These are phyloP conservation scores for Caiman crocodilus DNA, from an alignment of 2,797 vertebrate genomes.

Conservation along the genomic window DNA sequence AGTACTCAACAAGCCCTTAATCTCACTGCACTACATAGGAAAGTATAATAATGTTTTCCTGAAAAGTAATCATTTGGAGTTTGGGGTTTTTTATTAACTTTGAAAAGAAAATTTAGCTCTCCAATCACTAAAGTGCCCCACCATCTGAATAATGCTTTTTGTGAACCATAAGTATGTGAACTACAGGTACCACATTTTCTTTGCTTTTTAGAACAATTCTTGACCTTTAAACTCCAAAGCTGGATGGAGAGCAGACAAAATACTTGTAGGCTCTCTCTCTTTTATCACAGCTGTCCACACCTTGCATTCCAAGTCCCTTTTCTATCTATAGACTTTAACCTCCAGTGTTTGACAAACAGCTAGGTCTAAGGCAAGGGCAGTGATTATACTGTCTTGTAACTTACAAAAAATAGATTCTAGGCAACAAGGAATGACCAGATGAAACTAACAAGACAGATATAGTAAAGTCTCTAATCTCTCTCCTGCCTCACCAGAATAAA, in stretches of 20 bases:
- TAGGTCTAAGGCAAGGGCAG: constrained; percentile 78
- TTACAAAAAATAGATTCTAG: constrained; percentile 52
- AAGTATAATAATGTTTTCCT: background rate
- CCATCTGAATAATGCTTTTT: background rate
- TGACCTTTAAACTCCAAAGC: constrained; percentile 64
- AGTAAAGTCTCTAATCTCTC: constrained; percentile 42
- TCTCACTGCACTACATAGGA: fast-evolving
- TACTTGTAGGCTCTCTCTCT: constrained; percentile 66
- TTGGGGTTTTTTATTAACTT: background rate
- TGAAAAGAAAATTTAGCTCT: constrained; percentile 24
- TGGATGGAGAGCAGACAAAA: constrained; percentile 47
- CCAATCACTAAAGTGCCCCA: background rate
- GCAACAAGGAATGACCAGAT: constrained; percentile 62
- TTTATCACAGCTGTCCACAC: constrained; percentile 81
- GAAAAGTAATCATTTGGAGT: background rate
- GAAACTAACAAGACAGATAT: constrained; percentile 56
- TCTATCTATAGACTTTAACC: constrained; percentile 82
- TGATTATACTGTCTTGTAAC: constrained; percentile 72
- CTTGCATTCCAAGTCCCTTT: constrained; percentile 76
- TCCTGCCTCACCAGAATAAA: background rate
- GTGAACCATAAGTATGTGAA: constrained; percentile 4
- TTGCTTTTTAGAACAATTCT: constrained; percentile 44
- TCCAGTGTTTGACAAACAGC: constrained; percentile 82
- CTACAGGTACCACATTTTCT: background rate
- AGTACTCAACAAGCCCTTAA: background rate